phyloP scores from a whole-genome alignment of 1,140 invertebrate genomes.

The Carcinoscorpius rotundicauda region DNA sequence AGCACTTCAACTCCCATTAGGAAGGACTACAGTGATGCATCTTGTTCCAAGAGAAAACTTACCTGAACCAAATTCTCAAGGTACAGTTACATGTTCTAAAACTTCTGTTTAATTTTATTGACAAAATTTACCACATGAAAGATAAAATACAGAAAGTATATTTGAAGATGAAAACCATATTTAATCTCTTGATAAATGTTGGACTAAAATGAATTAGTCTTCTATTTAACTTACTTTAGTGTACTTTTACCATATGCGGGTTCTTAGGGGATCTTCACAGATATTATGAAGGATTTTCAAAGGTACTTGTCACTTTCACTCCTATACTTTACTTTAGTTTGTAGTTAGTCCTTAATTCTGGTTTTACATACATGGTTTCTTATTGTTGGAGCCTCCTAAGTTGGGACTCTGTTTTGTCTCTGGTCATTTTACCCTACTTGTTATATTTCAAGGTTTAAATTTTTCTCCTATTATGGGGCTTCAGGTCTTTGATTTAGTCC shows the following conservation, averaged over 20 bases:
- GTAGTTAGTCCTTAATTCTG: no score
- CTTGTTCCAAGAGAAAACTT: slow-evolving; percentile 96
- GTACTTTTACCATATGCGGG: slow-evolving; percentile 6
- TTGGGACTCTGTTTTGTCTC: no score
- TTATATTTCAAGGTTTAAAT: no score
- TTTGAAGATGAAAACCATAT: not conserved
- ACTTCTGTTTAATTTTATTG: not conserved
- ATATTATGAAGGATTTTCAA: no score
- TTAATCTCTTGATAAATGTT: not conserved
- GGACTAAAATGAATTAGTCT: not conserved
- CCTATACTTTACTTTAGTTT: no score
- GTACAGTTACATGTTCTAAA: slow-evolving; percentile 38
- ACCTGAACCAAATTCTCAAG: slow-evolving; percentile 97
- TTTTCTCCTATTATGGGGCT: no score
- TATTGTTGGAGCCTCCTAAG: no score
- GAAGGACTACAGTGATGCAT: slow-evolving; percentile 99
- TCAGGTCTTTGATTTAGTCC: no score
- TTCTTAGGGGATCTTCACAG: not conserved
- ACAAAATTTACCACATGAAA: not conserved
- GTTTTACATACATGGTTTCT: no score
- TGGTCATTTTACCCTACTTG: no score
- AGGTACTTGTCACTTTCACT: no score
- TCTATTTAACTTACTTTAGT: not conserved
- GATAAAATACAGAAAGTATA: not conserved
- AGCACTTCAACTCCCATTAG: slow-evolving; percentile 86